Base-by-base conservation (phyloP, 2,888 invertebrate species). In the Drosophila melanosoma region DNA sequence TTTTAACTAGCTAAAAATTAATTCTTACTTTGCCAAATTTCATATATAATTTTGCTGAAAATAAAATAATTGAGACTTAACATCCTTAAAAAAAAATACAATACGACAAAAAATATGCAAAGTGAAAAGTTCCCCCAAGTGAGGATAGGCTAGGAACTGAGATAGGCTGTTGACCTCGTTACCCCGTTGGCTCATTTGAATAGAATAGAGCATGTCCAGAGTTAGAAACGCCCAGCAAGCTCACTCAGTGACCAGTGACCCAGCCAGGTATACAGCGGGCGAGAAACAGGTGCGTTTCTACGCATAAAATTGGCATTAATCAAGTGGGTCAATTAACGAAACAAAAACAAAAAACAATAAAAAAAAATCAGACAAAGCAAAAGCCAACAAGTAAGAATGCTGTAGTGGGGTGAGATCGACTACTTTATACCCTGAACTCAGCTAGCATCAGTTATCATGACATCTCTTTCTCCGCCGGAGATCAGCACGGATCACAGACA, bases 301-400 rank as follows among this genome's bases (percentile, higher is more conserved):
- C 77, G 83, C 87, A 89, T 89, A 84, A 88, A 80, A 76, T 88
- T 72, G 63, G 75, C 81, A 79, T 87, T 83, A 87, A 81, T 84
- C 81, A 79, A 53, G 62, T 23, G 40, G n/a, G 12, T 42, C 42
- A 42, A 23, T 42, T 57, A 69, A 61, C 32, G 36, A 42, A 2
- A 26, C 15, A 20, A 57, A 32, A 29, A 6, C 29, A 15, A 53
- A 54, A 35, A 69, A 40, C 26, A 52, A 36, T 8, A n/a, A 32
- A 6, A 51, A 52, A 1, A 51, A 52, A 0, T 7, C 45, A 45
- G 3, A 15, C 45, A 15, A 45, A 45, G 15, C 45, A 15, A 45
- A 45, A 23, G 8, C 4, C 8, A 20, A 29, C 5, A 5, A 29
- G 29, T 29, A 29, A 29, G 29, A 29, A 29, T 29, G 6, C 29